phyloP scores from a whole-genome alignment of 2,113 vertebrate genomes.

The Ramphastos sulfuratus region DNA sequence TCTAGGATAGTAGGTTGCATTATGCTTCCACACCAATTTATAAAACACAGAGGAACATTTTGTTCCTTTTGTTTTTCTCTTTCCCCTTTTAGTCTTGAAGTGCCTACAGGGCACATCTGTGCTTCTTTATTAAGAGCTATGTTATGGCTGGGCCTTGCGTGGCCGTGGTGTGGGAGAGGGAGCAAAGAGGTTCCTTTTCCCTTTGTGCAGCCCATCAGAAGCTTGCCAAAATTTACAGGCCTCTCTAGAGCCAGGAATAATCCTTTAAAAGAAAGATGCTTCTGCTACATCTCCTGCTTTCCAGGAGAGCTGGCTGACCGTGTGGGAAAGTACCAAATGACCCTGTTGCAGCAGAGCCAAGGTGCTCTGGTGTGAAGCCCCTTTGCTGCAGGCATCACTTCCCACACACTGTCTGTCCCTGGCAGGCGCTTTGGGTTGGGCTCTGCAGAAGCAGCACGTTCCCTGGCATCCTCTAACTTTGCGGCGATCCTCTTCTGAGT shows the following conservation, averaged over 20 bases:
- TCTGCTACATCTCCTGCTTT: conserved; percentile 16
- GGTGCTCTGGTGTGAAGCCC: conserved; percentile 7
- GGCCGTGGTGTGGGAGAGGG: conserved; percentile 2
- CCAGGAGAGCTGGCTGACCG: conserved; percentile 23
- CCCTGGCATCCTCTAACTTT: neutral
- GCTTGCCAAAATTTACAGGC: conserved; percentile 38
- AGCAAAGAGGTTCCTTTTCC: conserved; percentile 14
- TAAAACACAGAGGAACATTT: conserved; percentile 38
- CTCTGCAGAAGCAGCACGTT: neutral
- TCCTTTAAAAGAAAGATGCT: conserved; percentile 21
- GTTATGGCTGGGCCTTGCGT: neutral
- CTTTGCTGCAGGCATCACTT: neutral
- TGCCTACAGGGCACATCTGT: conserved; percentile 33
- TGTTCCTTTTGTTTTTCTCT: neutral
- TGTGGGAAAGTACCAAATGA: conserved; percentile 40
- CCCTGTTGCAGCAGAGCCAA: neutral
- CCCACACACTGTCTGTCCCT: neutral
- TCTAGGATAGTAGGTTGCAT: conserved; percentile 21
- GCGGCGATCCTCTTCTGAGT: neutral
- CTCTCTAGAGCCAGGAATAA: neutral
- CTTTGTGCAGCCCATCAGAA: neutral
- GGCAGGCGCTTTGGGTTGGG: neutral
- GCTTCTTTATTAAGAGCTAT: conserved; percentile 6
- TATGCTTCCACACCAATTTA: conserved; percentile 18
- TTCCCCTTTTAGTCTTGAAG: neutral